phyloP scores from a whole-genome alignment of 2,888 invertebrate genomes.

The Polia nebulosa region DNA sequence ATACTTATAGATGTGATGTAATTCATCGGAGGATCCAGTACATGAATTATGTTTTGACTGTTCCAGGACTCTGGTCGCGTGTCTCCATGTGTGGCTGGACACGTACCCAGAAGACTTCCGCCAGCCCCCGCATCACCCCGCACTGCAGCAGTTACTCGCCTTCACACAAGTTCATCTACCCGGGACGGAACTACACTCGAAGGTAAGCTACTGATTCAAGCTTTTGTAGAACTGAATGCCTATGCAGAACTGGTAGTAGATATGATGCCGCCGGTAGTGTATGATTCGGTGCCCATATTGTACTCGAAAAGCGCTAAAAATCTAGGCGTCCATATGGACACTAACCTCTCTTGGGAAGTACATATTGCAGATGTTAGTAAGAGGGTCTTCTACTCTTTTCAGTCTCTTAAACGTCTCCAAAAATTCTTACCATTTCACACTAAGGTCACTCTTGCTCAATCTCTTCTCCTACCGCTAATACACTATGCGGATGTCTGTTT shows the following conservation, averaged over 20 bases:
- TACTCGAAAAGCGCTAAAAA: no score
- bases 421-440: no score
- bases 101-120: conserved; percentile 99
- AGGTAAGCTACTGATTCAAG: conserved; percentile 80
- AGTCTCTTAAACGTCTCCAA: no score
- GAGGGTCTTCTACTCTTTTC: no score
- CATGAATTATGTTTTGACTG: not conserved
- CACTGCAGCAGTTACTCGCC: conserved; percentile 95
- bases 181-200: conserved; percentile 96
- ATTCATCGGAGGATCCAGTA: not conserved
- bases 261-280: no score
- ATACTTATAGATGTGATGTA: not conserved
- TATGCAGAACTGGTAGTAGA: not conserved
- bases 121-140: conserved; percentile 94
- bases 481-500: no score
- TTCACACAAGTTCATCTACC: conserved; percentile 96
- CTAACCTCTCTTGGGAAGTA: no score
- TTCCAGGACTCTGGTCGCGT: conserved; percentile 95
- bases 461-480: no score
- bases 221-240: not conserved
- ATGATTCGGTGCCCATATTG: no score
- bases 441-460: no score
- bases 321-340: no score
- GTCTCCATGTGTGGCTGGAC: conserved; percentile 99
- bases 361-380: no score